Conservation (phyloP, 1,140 invertebrate species). For the Maniola jurtina region DNA sequence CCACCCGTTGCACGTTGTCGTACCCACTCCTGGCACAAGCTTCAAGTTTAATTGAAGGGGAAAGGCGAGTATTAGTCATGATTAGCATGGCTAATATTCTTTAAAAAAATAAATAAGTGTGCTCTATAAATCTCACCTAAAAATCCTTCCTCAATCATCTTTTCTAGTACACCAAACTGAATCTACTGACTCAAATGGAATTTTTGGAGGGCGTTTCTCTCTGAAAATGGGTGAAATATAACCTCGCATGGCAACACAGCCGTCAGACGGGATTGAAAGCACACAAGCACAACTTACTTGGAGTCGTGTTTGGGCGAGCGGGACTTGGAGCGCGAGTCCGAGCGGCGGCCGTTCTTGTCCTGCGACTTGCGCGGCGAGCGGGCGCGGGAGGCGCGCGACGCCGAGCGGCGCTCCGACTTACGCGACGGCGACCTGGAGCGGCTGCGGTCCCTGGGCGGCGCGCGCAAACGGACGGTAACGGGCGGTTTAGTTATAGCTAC, state of each 20-base stretch:
- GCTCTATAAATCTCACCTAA: too few species aligned
- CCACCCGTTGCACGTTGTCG: too few species aligned
- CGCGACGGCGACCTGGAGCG: slow-evolving; percentile 65
- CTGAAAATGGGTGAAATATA: slow-evolving; percentile 22
- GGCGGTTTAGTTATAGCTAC: slow-evolving; percentile 40
- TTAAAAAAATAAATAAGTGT: too few species aligned
- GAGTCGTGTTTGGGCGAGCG: slow-evolving; percentile 59
- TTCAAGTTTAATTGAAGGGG: too few species aligned
- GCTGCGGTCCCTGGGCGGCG: slow-evolving; percentile 54
- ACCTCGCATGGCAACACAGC: slow-evolving; percentile 45
- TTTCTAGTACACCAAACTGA: neutral
- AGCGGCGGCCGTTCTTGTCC: slow-evolving; percentile 72
- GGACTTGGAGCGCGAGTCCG: slow-evolving; percentile 72
- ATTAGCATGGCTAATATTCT: too few species aligned
- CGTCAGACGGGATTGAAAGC: slow-evolving; percentile 71
- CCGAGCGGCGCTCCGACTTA: slow-evolving; percentile 52
- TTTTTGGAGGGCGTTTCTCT: too few species aligned
- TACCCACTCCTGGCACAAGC: too few species aligned
- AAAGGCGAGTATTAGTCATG: too few species aligned
- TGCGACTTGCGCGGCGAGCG: slow-evolving; percentile 48
- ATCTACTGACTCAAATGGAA: too few species aligned
- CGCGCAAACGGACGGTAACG: slow-evolving; percentile 39
- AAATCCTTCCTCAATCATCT: neutral
- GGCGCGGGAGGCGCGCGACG: slow-evolving; percentile 36
- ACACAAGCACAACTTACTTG: slow-evolving; percentile 56